These are phyloP conservation scores for Clinocottus analis DNA, from an alignment of 2,113 vertebrate species.

Conservation along the genomic window DNA sequence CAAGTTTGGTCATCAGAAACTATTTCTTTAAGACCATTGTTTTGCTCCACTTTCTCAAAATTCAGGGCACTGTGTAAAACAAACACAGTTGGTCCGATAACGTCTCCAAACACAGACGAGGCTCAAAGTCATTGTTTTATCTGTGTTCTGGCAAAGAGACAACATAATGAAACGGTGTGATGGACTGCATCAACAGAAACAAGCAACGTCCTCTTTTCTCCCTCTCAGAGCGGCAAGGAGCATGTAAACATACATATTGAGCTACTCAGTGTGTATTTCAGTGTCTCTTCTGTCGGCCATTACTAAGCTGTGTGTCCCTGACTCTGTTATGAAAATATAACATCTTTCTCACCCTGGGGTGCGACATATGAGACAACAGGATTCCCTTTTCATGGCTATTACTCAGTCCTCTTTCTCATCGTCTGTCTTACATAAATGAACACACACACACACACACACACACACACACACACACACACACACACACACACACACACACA, in stretches of 20 bases:
- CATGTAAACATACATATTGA: conserved; percentile 7
- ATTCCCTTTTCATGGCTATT: conserved; percentile 77
- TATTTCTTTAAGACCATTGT: background rate
- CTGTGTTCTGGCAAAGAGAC: background rate
- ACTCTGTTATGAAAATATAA: conserved; percentile 55
- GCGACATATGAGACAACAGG: conserved; percentile 70
- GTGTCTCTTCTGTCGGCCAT: conserved; percentile 29
- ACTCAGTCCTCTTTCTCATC: conserved; percentile 60
- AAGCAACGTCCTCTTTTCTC: background rate
- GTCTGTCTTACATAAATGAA: conserved; percentile 36
- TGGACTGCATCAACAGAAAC: background rate
- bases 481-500: conserved; percentile 43
- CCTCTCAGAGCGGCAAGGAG: background rate
- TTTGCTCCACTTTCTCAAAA: background rate
- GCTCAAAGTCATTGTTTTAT: conserved; percentile 17
- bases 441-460: conserved; percentile 23
- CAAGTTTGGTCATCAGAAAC: background rate
- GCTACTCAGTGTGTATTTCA: conserved; percentile 14
- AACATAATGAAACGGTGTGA: background rate
- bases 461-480: conserved; percentile 37
- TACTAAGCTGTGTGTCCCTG: conserved; percentile 43
- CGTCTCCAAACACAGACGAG: background rate
- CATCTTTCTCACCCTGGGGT: conserved; percentile 47
- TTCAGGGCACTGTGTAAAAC: background rate
- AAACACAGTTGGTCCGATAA: background rate